A percentile compares a stretch with the other conserved stretches of the same genome.
phyloP scores from a whole-genome alignment of 2,113 vertebrate species.

The Macrotus californicus region DNA sequence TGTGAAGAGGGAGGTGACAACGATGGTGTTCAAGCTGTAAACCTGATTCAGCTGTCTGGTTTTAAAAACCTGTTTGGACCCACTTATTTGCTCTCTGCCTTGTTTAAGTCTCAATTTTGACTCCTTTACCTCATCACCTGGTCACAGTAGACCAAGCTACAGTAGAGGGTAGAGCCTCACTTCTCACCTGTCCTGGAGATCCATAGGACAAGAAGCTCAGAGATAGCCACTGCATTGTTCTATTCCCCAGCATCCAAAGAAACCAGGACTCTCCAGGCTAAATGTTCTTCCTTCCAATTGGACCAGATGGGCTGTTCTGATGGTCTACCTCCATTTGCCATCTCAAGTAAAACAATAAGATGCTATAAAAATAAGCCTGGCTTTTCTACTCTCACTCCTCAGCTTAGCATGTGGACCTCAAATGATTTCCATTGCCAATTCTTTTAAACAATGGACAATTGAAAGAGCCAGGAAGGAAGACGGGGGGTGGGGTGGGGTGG shows the following conservation, averaged over 20 bases:
- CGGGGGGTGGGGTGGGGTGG: too few relatives aligned
- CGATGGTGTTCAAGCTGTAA: not conserved
- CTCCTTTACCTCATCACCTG: not conserved
- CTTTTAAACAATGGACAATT: not conserved
- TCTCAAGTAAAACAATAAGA: not conserved
- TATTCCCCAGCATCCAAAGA: not conserved
- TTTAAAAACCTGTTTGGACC: not conserved
- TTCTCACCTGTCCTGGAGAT: not conserved
- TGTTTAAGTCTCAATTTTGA: not conserved
- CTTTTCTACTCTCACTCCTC: not conserved
- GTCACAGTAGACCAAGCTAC: not conserved
- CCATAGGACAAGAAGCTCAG: not conserved
- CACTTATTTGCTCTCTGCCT: not conserved
- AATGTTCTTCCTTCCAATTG: not conserved
- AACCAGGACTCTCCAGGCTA: not conserved
- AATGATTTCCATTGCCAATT: not conserved
- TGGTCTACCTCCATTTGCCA: not conserved
- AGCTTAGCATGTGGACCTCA: not conserved
- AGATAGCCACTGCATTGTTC: not conserved
- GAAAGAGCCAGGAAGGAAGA: not conserved
- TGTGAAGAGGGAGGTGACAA: not conserved
- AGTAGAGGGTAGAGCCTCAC: not conserved
- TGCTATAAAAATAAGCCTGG: not conserved
- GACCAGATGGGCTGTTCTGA: not conserved
- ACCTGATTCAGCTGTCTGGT: not conserved